A percentile compares a stretch with the other conserved stretches of the same genome.
phyloP scores from a whole-genome alignment of 2,797 vertebrate genomes.

The Gambelia wislizenii region DNA sequence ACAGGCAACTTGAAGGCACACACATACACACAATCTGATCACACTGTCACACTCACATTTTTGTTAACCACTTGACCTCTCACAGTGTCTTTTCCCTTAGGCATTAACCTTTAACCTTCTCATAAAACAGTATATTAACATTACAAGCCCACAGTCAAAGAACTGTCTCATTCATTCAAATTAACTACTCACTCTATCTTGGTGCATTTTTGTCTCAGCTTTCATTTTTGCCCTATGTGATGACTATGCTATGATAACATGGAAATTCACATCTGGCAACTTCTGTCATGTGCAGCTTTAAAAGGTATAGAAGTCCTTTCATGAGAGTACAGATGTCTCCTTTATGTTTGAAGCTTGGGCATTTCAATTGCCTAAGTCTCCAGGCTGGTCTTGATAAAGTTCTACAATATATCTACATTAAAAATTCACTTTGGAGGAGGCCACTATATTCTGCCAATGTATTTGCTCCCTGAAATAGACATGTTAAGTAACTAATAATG shows the following conservation, averaged over 20 bases:
- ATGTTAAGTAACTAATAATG: slow-evolving; percentile 68
- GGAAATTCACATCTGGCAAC: background rate
- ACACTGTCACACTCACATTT: background rate
- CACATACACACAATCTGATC: background rate
- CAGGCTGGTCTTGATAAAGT: slow-evolving; percentile 27
- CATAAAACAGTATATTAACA: background rate
- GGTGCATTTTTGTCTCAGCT: background rate
- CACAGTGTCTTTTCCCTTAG: background rate
- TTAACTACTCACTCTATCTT: background rate
- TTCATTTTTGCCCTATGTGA: background rate
- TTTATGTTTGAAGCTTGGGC: background rate
- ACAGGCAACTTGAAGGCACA: too few relatives aligned
- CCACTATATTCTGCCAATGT: slow-evolving; percentile 67
- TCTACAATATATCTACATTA: slow-evolving; percentile 39
- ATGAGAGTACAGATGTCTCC: background rate
- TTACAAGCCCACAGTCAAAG: background rate
- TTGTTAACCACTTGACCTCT: background rate
- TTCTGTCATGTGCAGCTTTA: background rate
- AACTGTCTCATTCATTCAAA: background rate
- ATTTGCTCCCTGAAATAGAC: slow-evolving; percentile 69
- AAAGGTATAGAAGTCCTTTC: background rate
- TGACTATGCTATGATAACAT: background rate
- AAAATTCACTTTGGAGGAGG: slow-evolving; percentile 51
- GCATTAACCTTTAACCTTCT: background rate
- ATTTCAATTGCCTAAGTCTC: background rate